Percentiles rank a stretch among this genome's conserved stretches.
Conservation (phyloP, 2,797 vertebrate species). For the Yasuhikotakia modesta region DNA sequence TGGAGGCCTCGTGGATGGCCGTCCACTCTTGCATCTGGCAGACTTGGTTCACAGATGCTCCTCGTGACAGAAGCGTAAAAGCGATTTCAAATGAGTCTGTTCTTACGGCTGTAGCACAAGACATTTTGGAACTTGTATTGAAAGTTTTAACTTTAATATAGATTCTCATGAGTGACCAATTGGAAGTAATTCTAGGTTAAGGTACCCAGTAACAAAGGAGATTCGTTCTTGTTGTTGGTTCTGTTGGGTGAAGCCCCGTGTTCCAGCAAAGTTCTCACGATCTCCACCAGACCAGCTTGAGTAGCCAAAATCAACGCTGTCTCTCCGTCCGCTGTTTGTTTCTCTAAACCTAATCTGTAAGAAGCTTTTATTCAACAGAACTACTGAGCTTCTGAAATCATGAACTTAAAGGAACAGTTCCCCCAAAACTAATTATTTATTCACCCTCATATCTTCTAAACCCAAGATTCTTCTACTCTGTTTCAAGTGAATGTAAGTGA, state of each 20-base stretch:
- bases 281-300: slow-evolving; percentile 77
- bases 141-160: background rate
- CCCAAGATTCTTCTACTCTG: no score
- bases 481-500: no score
- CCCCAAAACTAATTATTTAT: no score
- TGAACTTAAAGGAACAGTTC: no score
- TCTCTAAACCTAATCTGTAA: slow-evolving; percentile 79
- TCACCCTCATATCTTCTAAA: no score
- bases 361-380: slow-evolving; percentile 62
- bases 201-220: slow-evolving; percentile 84
- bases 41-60: slow-evolving; percentile 80
- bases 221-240: slow-evolving; percentile 83
- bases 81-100: slow-evolving; percentile 78
- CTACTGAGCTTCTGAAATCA: background rate
- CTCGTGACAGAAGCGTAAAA: slow-evolving; percentile 74
- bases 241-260: slow-evolving; percentile 80
- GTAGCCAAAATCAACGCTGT: slow-evolving; percentile 83
- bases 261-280: slow-evolving; percentile 78
- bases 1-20: slow-evolving; percentile 86
- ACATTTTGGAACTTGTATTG: slow-evolving; percentile 13
- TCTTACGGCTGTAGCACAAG: slow-evolving; percentile 74
- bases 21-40: slow-evolving; percentile 81
- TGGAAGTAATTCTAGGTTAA: background rate
- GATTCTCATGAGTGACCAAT: background rate
- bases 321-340: slow-evolving; percentile 83